phyloP scores from a whole-genome alignment of 2,797 vertebrate species.

The Malurus leucopterus region DNA sequence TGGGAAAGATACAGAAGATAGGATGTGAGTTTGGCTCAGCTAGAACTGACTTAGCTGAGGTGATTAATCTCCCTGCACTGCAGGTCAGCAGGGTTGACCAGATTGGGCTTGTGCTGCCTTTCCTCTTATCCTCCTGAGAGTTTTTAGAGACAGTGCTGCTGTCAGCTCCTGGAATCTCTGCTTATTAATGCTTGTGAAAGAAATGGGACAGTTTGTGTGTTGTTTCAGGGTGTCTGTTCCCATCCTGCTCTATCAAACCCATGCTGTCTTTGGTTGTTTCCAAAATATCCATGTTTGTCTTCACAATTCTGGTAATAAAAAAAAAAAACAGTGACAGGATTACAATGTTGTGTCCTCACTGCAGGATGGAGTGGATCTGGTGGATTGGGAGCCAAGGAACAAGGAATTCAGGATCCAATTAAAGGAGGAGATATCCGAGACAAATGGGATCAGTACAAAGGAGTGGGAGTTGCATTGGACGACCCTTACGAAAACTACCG shows the following conservation, averaged over 20 bases:
- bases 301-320: not conserved
- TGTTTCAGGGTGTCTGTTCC: not conserved
- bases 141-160: not conserved
- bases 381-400: slow-evolving; percentile 92
- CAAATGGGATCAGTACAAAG: slow-evolving; percentile 99
- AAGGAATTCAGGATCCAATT: slow-evolving; percentile 97
- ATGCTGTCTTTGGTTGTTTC: not conserved
- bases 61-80: not conserved
- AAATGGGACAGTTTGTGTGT: rapidly evolving
- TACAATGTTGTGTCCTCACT: not conserved
- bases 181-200: not conserved
- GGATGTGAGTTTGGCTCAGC: not conserved
- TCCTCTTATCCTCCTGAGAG: not conserved
- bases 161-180: not conserved
- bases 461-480: slow-evolving; percentile 91
- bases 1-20: not conserved
- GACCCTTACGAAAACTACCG: slow-evolving; percentile 97
- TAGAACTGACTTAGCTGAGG: rapidly evolving
- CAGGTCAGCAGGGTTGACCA: not conserved
- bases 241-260: rapidly evolving
- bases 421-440: slow-evolving; percentile 94
- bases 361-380: slow-evolving; percentile 95
- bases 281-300: rapidly evolving
- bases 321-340: too few relatives aligned
- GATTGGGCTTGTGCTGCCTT: rapidly evolving